Percentiles rank a stretch among this genome's conserved stretches.
Conservation (phyloP, 2,113 vertebrate species). For the Scomber japonicus region DNA sequence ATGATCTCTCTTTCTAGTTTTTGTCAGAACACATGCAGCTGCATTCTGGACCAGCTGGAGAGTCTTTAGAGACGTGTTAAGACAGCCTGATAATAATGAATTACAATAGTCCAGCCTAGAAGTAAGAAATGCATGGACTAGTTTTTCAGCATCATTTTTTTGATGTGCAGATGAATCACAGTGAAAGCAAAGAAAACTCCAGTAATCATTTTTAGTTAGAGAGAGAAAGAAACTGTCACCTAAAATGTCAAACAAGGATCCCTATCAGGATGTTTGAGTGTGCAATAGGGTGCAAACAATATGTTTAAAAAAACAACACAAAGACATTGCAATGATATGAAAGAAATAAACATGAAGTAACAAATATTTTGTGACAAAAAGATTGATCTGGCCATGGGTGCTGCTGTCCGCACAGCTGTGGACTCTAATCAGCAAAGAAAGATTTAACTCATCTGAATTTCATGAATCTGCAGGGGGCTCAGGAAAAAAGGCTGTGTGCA, state of each 20-base stretch:
- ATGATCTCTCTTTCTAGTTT: too few species aligned
- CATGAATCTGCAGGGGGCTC: conserved; percentile 71
- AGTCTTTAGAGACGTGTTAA: too few species aligned
- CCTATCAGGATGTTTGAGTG: not conserved
- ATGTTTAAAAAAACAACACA: not conserved
- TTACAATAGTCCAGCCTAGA: too few species aligned
- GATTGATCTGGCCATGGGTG: not conserved
- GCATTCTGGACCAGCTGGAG: too few species aligned
- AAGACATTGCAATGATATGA: not conserved
- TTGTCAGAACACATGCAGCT: too few species aligned
- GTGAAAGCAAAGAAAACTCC: not conserved
- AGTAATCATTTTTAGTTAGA: not conserved
- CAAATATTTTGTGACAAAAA: conserved; percentile 8
- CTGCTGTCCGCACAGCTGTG: conserved; percentile 59
- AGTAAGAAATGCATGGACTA: too few species aligned
- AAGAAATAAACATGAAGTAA: conserved; percentile 7
- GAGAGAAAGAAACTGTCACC: not conserved
- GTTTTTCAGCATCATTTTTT: too few species aligned
- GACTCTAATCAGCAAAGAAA: conserved; percentile 27
- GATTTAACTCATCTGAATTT: conserved; percentile 74
- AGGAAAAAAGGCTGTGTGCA: conserved; percentile 43
- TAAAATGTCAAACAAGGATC: not conserved
- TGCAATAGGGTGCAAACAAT: not conserved
- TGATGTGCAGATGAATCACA: not conserved
- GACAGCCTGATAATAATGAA: too few species aligned